Conservation (phyloP, 2,797 vertebrate species). For the Lates japonicus region DNA sequence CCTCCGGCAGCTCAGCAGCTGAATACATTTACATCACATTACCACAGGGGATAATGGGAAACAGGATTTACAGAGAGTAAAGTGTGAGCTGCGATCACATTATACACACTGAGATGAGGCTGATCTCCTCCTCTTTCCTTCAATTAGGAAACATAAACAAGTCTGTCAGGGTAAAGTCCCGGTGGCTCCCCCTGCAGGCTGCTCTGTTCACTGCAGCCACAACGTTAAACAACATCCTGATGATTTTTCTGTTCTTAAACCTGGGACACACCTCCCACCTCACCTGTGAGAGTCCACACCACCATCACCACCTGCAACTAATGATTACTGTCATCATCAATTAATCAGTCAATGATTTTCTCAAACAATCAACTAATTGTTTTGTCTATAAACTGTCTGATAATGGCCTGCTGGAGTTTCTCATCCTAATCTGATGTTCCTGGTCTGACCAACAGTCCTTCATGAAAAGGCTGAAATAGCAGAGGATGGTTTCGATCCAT, state of each 20-base stretch:
- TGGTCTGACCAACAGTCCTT: no score
- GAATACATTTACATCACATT: constrained; percentile 55
- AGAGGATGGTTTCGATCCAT: constrained; percentile 84
- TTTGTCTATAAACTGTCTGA: no score
- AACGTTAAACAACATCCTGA: not conserved
- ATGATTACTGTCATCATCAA: no score
- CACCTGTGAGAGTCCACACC: no score
- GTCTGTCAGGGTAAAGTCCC: not conserved
- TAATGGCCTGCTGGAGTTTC: no score
- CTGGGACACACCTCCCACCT: no score
- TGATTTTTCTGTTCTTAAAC: not conserved
- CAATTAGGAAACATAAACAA: not conserved
- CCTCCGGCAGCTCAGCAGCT: constrained; percentile 5
- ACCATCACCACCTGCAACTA: no score
- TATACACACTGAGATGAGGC: not conserved
- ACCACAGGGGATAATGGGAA: not conserved
- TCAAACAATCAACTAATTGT: no score
- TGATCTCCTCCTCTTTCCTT: not conserved
- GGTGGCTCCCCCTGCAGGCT: not conserved
- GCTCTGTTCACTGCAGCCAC: not conserved
- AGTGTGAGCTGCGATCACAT: constrained; percentile 1
- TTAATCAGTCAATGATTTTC: no score
- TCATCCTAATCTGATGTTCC: no score
- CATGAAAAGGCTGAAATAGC: constrained; percentile 44
- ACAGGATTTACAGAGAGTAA: not conserved